Evolutionary conservation across 2,888 invertebrate species (phyloP).

Genomic region (Diadromus collaris): DNA sequence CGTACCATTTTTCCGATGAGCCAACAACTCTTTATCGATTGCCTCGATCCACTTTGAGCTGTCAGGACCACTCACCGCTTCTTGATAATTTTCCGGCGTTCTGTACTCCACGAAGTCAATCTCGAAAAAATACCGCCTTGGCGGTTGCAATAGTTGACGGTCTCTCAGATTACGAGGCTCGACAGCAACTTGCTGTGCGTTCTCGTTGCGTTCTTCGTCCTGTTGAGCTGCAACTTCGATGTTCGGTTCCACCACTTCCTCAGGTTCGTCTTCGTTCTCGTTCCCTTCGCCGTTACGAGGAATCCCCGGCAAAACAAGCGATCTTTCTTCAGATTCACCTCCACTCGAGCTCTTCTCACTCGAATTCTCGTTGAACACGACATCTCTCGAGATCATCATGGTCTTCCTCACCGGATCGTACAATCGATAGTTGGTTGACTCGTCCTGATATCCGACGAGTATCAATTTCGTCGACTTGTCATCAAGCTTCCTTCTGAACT

Average conservation of each 20-base stretch:
- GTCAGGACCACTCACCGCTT: conserved; percentile 3
- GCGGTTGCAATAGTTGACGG: not conserved
- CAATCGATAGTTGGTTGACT: conserved; percentile 40
- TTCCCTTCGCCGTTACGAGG: not conserved
- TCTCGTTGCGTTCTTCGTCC: not conserved
- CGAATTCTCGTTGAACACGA: conserved; percentile 6
- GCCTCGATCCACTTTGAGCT: not conserved
- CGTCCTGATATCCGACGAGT: conserved; percentile 44
- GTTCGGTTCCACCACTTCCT: not conserved
- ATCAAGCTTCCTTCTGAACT: conserved; percentile 59
- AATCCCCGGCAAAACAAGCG: no score
- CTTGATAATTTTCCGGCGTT: conserved; percentile 5
- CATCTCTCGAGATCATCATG: conserved; percentile 45
- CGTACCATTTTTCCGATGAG: not conserved
- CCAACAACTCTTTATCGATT: not conserved
- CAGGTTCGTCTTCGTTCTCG: not conserved
- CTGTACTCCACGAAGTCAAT: not conserved
- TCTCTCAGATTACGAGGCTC: not conserved
- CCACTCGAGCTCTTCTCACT: conserved; percentile 32
- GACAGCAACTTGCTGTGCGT: not conserved
- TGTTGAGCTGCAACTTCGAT: not conserved
- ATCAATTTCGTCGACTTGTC: conserved; percentile 59
- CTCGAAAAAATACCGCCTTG: not conserved
- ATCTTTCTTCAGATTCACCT: not conserved
- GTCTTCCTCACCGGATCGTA: conserved; percentile 13